Evolutionary conservation across 1,140 invertebrate genomes (phyloP).

Genomic region (Calephelis virginiensis): DNA sequence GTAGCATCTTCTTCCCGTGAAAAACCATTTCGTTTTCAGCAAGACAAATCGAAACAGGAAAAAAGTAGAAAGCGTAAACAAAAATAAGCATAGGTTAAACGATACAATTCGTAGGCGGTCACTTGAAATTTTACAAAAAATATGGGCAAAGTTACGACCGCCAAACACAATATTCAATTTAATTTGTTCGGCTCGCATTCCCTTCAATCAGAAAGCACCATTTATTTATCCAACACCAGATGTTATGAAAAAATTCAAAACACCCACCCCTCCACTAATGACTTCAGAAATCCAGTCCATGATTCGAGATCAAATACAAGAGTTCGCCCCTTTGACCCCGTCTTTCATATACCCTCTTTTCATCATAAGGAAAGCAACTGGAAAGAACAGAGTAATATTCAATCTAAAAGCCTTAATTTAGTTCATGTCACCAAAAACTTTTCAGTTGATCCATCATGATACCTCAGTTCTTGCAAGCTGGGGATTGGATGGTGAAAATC

Average conservation of each 20-base stretch:
- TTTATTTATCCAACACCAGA: slow-evolving; percentile 30
- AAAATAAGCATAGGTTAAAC: not conserved
- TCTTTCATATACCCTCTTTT: slow-evolving; percentile 51
- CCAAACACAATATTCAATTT: not conserved
- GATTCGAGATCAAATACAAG: slow-evolving; percentile 16
- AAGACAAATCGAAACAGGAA: not conserved
- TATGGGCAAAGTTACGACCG: not conserved
- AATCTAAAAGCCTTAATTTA: slow-evolving; percentile 34
- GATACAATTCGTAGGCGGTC: not conserved
- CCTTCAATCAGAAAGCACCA: slow-evolving; percentile 35
- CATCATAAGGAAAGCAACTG: slow-evolving; percentile 21
- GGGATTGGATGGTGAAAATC: slow-evolving; percentile 8
- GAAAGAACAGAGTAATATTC: slow-evolving; percentile 37
- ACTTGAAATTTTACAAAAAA: not conserved
- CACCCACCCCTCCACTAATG: slow-evolving; percentile 21
- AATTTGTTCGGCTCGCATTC: slow-evolving; percentile 24
- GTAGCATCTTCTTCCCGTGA: not conserved
- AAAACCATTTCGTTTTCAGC: not conserved
- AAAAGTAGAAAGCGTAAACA: not conserved
- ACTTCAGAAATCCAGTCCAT: slow-evolving; percentile 17
- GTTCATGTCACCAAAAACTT: slow-evolving; percentile 32
- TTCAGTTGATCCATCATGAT: slow-evolving; percentile 37
- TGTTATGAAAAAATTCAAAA: slow-evolving; percentile 28
- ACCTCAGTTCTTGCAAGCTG: not conserved
- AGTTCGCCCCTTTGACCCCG: slow-evolving; percentile 26